A percentile compares a stretch with the other conserved stretches of the same genome.
Evolutionary conservation across 1,140 invertebrate species (phyloP).

Genomic region (Drosophila tristis): DNA sequence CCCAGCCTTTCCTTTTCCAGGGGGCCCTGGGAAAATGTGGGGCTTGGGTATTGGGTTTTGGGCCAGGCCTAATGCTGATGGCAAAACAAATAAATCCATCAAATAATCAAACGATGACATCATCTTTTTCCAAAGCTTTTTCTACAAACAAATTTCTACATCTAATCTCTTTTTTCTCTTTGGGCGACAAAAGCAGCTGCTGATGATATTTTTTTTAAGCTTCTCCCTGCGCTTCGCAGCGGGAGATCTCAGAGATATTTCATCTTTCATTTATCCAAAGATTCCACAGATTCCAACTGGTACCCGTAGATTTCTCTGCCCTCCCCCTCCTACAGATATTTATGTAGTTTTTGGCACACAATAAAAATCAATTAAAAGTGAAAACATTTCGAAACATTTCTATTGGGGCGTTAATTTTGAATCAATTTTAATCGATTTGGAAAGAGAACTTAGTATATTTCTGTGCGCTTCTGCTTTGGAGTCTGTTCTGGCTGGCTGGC

Average conservation of each 20-base stretch:
- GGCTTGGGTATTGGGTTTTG: no score
- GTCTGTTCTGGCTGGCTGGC: no score
- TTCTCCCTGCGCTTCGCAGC: constrained; percentile 47
- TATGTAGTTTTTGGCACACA: constrained; percentile 39
- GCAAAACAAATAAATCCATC: constrained; percentile 5
- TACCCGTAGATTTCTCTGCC: constrained; percentile 8
- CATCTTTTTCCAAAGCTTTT: constrained; percentile 26
- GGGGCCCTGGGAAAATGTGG: constrained; percentile 43
- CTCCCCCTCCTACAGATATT: constrained; percentile 5
- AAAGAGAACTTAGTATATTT: constrained; percentile 11
- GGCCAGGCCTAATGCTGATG: neutral
- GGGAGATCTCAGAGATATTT: constrained; percentile 20
- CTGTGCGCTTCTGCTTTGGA: no score
- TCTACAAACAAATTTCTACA: constrained; percentile 23
- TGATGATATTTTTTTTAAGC: constrained; percentile 40
- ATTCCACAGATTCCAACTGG: constrained; percentile 23
- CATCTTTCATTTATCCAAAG: neutral
- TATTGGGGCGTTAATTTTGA: constrained; percentile 16
- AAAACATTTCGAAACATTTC: constrained; percentile 34
- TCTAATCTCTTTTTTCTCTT: constrained; percentile 12
- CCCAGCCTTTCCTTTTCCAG: constrained; percentile 24
- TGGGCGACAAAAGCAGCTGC: constrained; percentile 42
- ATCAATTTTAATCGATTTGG: constrained; percentile 62
- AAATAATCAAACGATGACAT: constrained; percentile 58
- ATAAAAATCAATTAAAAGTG: constrained; percentile 76